Evolutionary conservation across 1,140 invertebrate species (phyloP).

Genomic region (Scaptodrosophila lebanonensis): DNA sequence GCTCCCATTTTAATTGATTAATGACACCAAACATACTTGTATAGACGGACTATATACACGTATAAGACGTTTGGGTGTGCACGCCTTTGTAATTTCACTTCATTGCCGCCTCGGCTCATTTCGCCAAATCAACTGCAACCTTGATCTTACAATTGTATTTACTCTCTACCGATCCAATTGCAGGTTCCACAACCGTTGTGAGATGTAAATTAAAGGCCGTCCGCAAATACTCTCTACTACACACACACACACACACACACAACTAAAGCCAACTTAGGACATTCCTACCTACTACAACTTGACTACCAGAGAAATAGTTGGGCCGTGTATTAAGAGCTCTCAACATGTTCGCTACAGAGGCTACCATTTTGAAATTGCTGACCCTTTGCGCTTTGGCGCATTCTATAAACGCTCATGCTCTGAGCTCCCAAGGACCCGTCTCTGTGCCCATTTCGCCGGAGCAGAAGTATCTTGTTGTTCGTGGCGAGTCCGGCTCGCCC

Average conservation of each 20-base stretch:
- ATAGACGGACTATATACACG: too few species aligned
- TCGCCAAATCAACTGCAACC: conserved; percentile 32
- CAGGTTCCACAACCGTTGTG: conserved; percentile 27
- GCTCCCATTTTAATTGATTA: conserved; percentile 59
- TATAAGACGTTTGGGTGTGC: too few species aligned
- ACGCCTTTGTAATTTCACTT: conserved; percentile 26
- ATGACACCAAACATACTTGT: conserved; percentile 38
- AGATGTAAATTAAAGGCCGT: conserved; percentile 40
- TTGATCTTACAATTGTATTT: conserved; percentile 57
- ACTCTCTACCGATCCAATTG: conserved; percentile 10
- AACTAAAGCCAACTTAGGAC: too few species aligned
- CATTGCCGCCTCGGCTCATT: conserved; percentile 48
- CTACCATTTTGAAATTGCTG: conserved; percentile 56
- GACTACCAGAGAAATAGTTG: too few species aligned
- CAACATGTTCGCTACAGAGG: conserved; percentile 53
- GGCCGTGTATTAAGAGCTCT: too few species aligned
- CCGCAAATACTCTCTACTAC: too few species aligned
- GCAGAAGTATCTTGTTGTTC: conserved; percentile 68
- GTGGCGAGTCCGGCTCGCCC: conserved; percentile 32
- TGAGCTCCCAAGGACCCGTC: conserved; percentile 17
- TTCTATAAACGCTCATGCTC: conserved; percentile 46
- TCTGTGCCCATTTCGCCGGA: conserved; percentile 23
- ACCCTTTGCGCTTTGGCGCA: conserved; percentile 68
- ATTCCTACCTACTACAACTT: too few species aligned
- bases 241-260: too few species aligned